Conservation (phyloP, 2,113 vertebrate species). For the Benitochromis conjunctus region DNA sequence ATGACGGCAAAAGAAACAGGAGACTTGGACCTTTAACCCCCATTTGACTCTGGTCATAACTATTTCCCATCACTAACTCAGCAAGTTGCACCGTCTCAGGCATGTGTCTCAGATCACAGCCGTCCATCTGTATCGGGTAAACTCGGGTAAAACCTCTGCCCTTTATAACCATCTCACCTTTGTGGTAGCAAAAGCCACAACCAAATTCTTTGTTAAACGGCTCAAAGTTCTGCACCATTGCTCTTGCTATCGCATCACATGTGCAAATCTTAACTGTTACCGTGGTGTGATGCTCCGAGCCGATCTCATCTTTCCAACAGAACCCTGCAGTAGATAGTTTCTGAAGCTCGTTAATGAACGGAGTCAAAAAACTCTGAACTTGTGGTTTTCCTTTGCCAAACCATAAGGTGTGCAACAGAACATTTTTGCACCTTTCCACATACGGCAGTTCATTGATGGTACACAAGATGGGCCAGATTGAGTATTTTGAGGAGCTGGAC, state of each 20-base stretch:
- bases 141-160: background rate
- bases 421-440: background rate
- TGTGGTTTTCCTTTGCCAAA: background rate
- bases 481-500: background rate
- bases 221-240: background rate
- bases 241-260: background rate
- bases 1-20: background rate
- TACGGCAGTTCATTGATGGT: background rate
- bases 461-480: background rate
- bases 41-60: background rate
- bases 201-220: background rate
- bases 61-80: background rate
- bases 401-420: background rate
- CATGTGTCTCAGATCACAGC: background rate
- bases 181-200: conserved; percentile 1
- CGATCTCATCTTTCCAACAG: background rate
- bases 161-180: background rate
- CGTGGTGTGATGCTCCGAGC: background rate
- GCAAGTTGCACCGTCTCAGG: background rate
- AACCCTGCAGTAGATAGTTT: background rate
- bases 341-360: conserved; percentile 2
- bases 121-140: background rate
- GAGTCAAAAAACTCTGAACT: background rate
- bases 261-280: background rate
- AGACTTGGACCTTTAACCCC: background rate